Evolutionary conservation across 2,888 invertebrate species (phyloP).

Genomic region (Pammene fasciana): DNA sequence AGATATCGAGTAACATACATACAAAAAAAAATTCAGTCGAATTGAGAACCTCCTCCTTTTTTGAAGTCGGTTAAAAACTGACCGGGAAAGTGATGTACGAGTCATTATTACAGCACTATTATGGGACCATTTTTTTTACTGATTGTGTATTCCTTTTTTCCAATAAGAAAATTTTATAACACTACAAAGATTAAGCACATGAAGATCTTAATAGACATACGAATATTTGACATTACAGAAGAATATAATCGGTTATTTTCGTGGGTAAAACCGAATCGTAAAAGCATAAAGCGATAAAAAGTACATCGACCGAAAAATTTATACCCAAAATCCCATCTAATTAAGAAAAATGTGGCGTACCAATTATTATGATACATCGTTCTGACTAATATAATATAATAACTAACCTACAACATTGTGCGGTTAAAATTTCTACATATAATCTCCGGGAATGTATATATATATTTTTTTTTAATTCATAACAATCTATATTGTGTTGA

Average conservation of each 20-base stretch:
- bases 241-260: constrained; percentile 17
- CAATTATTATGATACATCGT: constrained; percentile 61
- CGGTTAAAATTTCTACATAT: background rate
- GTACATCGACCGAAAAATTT: constrained; percentile 33
- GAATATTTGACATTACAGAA: background rate
- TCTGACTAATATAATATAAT: background rate
- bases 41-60: no score
- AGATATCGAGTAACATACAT: no score
- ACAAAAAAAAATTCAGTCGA: no score
- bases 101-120: no score
- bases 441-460: background rate
- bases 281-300: constrained; percentile 36
- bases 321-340: constrained; percentile 48
- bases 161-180: constrained; percentile 8
- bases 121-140: no score
- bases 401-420: background rate
- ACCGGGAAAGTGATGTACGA: no score
- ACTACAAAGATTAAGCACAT: background rate
- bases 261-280: constrained; percentile 36
- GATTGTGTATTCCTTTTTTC: no score
- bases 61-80: no score
- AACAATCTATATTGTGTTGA: no score
- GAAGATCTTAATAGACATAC: background rate
- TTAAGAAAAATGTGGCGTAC: constrained; percentile 59
- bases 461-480: no score